Percentiles rank a stretch among this genome's conserved stretches.
phyloP scores from a whole-genome alignment of 2,888 invertebrate species.

The Lithodes maja region DNA sequence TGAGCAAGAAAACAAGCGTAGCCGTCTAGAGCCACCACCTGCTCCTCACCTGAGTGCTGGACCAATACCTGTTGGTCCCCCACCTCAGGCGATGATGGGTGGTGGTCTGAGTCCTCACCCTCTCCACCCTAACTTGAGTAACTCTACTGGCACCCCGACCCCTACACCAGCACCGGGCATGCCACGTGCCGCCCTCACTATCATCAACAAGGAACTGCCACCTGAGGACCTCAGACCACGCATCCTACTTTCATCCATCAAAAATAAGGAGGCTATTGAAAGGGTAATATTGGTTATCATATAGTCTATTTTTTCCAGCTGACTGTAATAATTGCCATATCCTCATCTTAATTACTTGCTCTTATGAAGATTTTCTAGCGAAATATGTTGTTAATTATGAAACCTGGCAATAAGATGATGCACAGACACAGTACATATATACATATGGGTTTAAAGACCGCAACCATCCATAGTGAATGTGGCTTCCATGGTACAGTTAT shows the following conservation, averaged over 20 bases:
- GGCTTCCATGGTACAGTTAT: no score
- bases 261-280: slow-evolving; percentile 66
- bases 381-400: no score
- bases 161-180: background rate
- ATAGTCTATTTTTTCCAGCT: no score
- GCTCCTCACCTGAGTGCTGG: slow-evolving; percentile 47
- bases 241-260: slow-evolving; percentile 57
- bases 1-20: slow-evolving; percentile 59
- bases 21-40: slow-evolving; percentile 48
- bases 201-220: slow-evolving; percentile 52
- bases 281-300: slow-evolving; percentile 36
- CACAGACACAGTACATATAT: no score
- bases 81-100: background rate
- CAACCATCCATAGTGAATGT: no score
- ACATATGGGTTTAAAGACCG: no score
- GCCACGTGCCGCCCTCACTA: slow-evolving; percentile 38
- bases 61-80: slow-evolving; percentile 5
- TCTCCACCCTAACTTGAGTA: background rate
- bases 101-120: background rate
- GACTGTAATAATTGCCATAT: no score
- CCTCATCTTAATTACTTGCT: no score
- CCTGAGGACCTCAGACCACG: slow-evolving; percentile 44
- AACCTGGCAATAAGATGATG: no score
- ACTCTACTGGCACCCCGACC: slow-evolving; percentile 18
- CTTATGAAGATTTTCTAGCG: no score